Percentiles rank a stretch among this genome's conserved stretches.
phyloP scores from a whole-genome alignment of 2,797 vertebrate species.

The Dermochelys coriacea region DNA sequence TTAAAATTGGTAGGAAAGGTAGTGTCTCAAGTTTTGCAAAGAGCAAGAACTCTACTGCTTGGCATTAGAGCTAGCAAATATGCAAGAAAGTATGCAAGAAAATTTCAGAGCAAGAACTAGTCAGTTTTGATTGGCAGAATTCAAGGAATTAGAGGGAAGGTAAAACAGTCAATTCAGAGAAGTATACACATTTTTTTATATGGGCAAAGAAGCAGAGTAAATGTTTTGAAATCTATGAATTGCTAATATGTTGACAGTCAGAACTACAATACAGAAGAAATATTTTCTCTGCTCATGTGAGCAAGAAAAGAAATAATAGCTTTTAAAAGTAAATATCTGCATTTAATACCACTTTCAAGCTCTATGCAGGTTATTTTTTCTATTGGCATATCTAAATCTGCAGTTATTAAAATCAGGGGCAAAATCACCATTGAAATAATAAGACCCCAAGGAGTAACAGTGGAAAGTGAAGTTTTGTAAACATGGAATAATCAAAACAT shows the following conservation, averaged over 20 bases:
- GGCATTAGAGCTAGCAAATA: constrained; percentile 42
- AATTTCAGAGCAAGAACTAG: neutral
- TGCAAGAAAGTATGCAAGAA: neutral
- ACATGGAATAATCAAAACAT: neutral
- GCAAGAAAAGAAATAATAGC: neutral
- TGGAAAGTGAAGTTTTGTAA: neutral
- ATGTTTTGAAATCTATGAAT: constrained; percentile 11
- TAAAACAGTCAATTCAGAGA: constrained; percentile 13
- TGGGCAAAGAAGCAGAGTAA: neutral
- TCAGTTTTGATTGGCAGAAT: constrained; percentile 58
- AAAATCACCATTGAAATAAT: neutral
- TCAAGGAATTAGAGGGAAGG: neutral
- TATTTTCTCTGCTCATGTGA: neutral
- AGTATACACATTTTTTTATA: neutral
- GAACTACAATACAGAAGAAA: neutral
- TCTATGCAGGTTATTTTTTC: neutral
- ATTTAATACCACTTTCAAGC: neutral
- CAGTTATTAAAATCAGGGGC: neutral
- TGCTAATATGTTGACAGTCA: neutral
- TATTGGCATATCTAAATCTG: neutral
- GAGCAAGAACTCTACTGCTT: neutral
- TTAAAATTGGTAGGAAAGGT: constrained; percentile 19
- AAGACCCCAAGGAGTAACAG: neutral
- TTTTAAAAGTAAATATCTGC: neutral
- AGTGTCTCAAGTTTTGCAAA: constrained; percentile 23